phyloP scores from a whole-genome alignment of 2,797 vertebrate species.

The Eidolon dupreanum region DNA sequence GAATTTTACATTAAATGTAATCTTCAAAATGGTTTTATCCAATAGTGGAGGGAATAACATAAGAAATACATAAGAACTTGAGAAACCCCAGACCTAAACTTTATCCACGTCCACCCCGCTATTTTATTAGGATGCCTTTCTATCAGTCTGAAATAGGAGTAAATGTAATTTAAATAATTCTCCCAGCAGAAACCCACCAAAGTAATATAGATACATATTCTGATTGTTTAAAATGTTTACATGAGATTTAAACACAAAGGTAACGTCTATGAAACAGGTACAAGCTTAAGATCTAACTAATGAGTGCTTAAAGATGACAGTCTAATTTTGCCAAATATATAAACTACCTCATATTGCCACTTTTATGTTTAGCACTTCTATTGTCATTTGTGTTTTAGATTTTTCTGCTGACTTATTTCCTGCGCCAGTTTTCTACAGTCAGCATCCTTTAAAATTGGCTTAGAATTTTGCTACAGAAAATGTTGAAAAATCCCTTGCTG shows the following conservation, averaged over 20 bases:
- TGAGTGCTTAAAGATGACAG: slow-evolving; percentile 43
- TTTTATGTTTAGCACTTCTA: slow-evolving; percentile 48
- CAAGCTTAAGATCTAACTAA: slow-evolving; percentile 36
- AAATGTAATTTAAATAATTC: slow-evolving; percentile 42
- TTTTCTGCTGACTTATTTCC: slow-evolving; percentile 71
- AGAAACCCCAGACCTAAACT: neutral
- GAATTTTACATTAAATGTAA: neutral
- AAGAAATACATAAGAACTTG: neutral
- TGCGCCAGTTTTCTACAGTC: slow-evolving; percentile 68
- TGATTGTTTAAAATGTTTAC: slow-evolving; percentile 43
- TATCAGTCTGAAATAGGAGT: neutral
- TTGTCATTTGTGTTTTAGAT: slow-evolving; percentile 70
- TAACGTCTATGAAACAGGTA: slow-evolving; percentile 48
- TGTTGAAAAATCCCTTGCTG: slow-evolving; percentile 68
- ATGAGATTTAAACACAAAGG: slow-evolving; percentile 23
- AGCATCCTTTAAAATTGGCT: slow-evolving; percentile 75
- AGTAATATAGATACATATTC: slow-evolving; percentile 4
- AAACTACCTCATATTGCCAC: slow-evolving; percentile 24
- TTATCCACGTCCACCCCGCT: neutral
- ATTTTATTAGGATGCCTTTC: neutral
- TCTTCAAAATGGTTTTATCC: neutral
- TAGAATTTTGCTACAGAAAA: slow-evolving; percentile 70
- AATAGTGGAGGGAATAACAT: neutral
- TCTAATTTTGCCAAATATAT: slow-evolving; percentile 60
- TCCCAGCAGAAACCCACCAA: neutral